Base-by-base conservation (phyloP, 2,888 invertebrate genomes). In the Phortica okadai region DNA sequence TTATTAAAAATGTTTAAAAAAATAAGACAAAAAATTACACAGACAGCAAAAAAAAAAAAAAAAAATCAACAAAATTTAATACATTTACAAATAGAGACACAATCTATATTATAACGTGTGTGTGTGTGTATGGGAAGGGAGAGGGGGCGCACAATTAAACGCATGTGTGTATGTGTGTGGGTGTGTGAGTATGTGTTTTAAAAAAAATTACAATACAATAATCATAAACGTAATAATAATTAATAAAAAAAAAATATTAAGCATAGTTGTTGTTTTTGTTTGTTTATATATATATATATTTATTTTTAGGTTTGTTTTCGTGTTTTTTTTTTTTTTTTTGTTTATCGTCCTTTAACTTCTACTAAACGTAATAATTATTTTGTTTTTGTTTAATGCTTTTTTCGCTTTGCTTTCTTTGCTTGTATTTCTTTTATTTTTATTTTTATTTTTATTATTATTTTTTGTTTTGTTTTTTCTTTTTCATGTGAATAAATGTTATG, bases 1-100 rank as follows among this genome's bases (percentile, higher is more conserved):
- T 88, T 88, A 85, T 86, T 86, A 83, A 88, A 86, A 86, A 88
- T 88, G 85, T 85, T 86, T 79, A 83, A 84, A 88, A 86, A 87
- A 81, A 88, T 84, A 85, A 82, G 82, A 85, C 21, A 76, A 74
- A 75, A 74, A 76, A 78, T 82, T 88, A 87, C 86, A 85, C 85
- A 85, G 85, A 88, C 85, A 85, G 85, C 85, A 88, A 88, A 85
- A 88, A 85, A 85, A 21, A 85, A 88, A 33, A 33, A 33, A 33
- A 33, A 33, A 33, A 33, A 87, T 88, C 85, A 85, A 85, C 85
- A 85, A 85, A 75, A 85, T 87, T 85, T 85, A 85, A 85, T 87
- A 85, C 87, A 88, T 85, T 88, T 85, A 85, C 85, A 88, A 88
- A 67, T 64, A 64, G 25, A 25, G 44, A 21, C 11, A 69, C 21